A percentile compares a stretch with the other conserved stretches of the same genome.
These are phyloP conservation scores for Catocala sponsa DNA, from an alignment of 2,888 invertebrate genomes.

Conservation along the genomic window DNA sequence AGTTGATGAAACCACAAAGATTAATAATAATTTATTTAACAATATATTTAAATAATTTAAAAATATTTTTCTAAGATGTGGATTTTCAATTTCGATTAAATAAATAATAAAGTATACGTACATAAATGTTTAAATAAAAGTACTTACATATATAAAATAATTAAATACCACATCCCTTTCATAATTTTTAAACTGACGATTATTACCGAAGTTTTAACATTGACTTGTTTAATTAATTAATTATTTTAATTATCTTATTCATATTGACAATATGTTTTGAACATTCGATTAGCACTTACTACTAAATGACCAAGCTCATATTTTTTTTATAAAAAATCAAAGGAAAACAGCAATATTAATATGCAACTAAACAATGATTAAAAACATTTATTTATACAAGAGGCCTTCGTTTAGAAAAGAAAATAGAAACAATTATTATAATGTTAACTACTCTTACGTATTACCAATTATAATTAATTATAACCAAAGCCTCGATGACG, in stretches of 20 bases:
- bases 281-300: constrained; percentile 77
- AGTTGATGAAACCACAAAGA: constrained; percentile 34
- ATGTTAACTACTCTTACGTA: too few species aligned
- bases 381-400: constrained; percentile 20
- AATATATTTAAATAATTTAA: constrained; percentile 32
- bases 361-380: constrained; percentile 31
- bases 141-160: neutral
- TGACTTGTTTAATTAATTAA: constrained; percentile 67
- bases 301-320: constrained; percentile 83
- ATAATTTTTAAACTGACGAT: constrained; percentile 52
- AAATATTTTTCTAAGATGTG: constrained; percentile 36
- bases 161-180: constrained; percentile 44
- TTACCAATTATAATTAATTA: neutral
- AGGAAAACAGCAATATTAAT: constrained; percentile 33
- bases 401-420: constrained; percentile 23
- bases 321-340: constrained; percentile 59
- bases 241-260: constrained; percentile 63
- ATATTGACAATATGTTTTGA: constrained; percentile 84
- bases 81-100: constrained; percentile 1
- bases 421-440: neutral
- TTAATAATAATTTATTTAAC: constrained; percentile 41
- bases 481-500: constrained; percentile 38
- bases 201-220: constrained; percentile 68
- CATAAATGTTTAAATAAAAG: constrained; percentile 10
- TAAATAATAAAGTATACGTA: constrained; percentile 5